Evolutionary conservation across 2,113 vertebrate genomes (phyloP), one percentile per base, ranked within the genome.

Genomic region (Mellivora capensis): DNA sequence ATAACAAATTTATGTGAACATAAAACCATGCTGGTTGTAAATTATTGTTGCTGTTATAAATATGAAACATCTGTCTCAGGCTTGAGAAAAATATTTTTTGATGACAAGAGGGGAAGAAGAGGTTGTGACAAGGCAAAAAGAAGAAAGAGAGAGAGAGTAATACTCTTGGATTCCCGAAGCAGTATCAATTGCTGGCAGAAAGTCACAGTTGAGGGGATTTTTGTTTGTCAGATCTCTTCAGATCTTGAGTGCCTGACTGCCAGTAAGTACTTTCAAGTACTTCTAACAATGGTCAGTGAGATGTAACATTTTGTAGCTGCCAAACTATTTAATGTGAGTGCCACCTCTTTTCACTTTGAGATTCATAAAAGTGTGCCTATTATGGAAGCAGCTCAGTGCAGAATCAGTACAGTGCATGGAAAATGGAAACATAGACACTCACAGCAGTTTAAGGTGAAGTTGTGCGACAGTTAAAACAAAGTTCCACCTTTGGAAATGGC

Each of bases 1-100:
- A 10, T 37, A 89, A 93, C 31, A 90, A 34, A 96, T 94, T 88
- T 84, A 93, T 71, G 47, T 62, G 74, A 95, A 57, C 61, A 94
- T 94, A 95, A 97, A 84, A 47, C 8, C 31, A 74, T 25, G 52
- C 31, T 71, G 44, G 54, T 39, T 72, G 8, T 86, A 97, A 94
- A 96, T 96, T 79, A 97, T 34, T 2, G 0, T 39, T 92, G 59
- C 27, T 72, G 18, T 95, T 85, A 74, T 12, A 79, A 77, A 52
- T 85, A 62, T 12, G 21, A 76, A 96, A 89, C 57, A 89, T 15
- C 39, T 90, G n/a, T 61, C 62, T 69, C 27, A 83, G 31, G 8
- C 31, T 44, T 47, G 14, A 85, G 34, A 4, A 67, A 62, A 87
- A 93, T 42, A 2, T 4, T 18, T 37, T 77, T 77, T 25, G 7